A percentile compares a stretch with the other conserved stretches of the same genome.
phyloP scores from a whole-genome alignment of 1,140 invertebrate species.

The Nasonia longicornis region DNA sequence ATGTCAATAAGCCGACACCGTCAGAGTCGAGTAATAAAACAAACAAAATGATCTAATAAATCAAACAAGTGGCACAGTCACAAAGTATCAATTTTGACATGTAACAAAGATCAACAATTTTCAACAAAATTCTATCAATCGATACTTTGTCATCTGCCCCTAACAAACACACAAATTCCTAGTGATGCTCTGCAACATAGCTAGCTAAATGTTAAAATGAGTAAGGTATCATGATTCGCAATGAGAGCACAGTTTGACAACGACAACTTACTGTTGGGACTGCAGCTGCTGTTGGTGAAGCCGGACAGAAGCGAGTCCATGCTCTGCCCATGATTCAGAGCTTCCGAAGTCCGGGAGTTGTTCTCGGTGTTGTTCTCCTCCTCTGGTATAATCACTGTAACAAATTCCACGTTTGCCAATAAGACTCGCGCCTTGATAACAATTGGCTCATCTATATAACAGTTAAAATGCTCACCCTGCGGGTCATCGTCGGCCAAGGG shows the following conservation, averaged over 20 bases:
- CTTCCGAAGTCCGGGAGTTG: conserved; percentile 72
- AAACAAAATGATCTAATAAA: not conserved
- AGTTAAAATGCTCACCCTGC: conserved; percentile 74
- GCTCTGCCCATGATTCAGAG: conserved; percentile 80
- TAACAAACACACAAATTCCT: not conserved
- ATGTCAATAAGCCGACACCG: not conserved
- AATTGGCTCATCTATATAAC: not conserved
- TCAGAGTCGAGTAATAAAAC: not conserved
- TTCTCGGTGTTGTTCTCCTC: conserved; percentile 72
- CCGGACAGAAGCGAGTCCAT: conserved; percentile 92
- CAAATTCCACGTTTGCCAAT: conserved; percentile 40
- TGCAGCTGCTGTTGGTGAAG: conserved; percentile 89
- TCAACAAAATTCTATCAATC: not conserved
- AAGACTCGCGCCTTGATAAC: conserved; percentile 8
- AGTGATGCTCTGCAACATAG: not conserved
- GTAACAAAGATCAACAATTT: not conserved
- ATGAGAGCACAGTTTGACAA: conserved; percentile 24
- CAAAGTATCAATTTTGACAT: not conserved
- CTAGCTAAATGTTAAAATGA: not conserved
- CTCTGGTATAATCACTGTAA: conserved; percentile 83
- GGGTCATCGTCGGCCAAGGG: conserved; percentile 91
- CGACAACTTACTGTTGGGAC: conserved; percentile 75
- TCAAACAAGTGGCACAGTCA: not conserved
- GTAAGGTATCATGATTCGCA: not conserved
- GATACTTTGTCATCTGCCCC: not conserved